Evolutionary conservation across 2,113 vertebrate species (phyloP), one percentile per base, ranked within the genome.

Genomic region (Limanda limanda): DNA sequence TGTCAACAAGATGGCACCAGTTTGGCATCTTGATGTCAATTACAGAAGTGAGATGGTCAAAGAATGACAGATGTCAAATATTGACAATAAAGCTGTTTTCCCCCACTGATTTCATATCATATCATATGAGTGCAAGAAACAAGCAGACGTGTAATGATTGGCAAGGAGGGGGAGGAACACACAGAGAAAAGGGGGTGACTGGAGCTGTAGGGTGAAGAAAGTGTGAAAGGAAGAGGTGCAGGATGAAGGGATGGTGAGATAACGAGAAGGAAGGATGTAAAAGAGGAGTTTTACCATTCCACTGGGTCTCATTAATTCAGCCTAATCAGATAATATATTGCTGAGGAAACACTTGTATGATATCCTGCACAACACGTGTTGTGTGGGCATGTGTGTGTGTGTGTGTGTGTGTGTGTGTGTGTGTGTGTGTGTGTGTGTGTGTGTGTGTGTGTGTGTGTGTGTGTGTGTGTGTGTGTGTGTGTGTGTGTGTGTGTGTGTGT

Each of bases 271-370:
- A 82, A 91, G 84, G 74, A 89, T 88, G 83, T 78, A 87, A 82
- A 87, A 66, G 37, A 71, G 40, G 74, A 76, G 21, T 48, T 86
- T 75, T 72, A 70, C 14, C 74, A 69, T 84, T 89, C 88, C 83
- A 74, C 77, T 71, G 85, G 83, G 89, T 67, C 88, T 92, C 85
- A 87, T 92, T 91, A 90, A 89, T 83, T 83, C 71, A 82, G 70
- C 68, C 75, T 88, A 86, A 88, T 88, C 77, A 88, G 85, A 85
- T 81, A 66, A 76, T 82, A 88, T 89, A 90, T 73, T 86, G 87
- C 86, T 87, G 83, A 92, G 79, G 67, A 86, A 88, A 92, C 77
- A 86, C 81, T 88, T 86, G 68, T 78, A 60, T 35, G 11, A 81
- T 82, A 88, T 88, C 85, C 83, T 79, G 79, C 72, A 83, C 73